Percentiles rank a stretch among this genome's conserved stretches.
These are phyloP conservation scores for Platerodrilus igneus DNA, from an alignment of 2,888 invertebrate genomes.

Conservation along the genomic window DNA sequence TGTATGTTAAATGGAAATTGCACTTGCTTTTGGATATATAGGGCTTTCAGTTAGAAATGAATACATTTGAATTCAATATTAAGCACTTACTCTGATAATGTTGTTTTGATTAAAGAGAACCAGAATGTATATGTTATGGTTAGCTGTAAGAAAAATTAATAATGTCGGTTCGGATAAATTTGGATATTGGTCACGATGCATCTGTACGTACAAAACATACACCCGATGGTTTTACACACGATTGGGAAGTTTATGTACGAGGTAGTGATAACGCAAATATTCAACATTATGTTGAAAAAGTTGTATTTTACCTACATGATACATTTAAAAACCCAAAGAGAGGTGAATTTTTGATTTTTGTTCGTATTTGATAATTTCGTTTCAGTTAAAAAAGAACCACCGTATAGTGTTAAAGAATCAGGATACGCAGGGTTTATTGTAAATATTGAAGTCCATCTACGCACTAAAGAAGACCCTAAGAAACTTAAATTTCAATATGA, in stretches of 20 bases:
- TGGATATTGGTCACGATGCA: conserved; percentile 92
- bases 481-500: conserved; percentile 82
- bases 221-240: conserved; percentile 90
- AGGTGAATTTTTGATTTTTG: conserved; percentile 52
- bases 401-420: conserved; percentile 85
- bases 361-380: conserved; percentile 32
- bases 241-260: conserved; percentile 93
- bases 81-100: too few species aligned
- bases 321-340: conserved; percentile 89
- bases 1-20: too few species aligned
- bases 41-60: too few species aligned
- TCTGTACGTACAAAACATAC: conserved; percentile 75
- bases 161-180: conserved; percentile 72
- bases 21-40: background rate
- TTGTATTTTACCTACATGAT: conserved; percentile 85
- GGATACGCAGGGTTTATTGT: conserved; percentile 93
- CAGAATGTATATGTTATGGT: background rate
- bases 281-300: conserved; percentile 87
- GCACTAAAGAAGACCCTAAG: conserved; percentile 86
- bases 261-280: conserved; percentile 85
- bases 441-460: conserved; percentile 84
- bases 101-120: too few species aligned
- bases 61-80: too few species aligned
- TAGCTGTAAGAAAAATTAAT: conserved; percentile 34
- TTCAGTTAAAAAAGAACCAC: conserved; percentile 85